Evolutionary conservation across 2,113 vertebrate genomes (phyloP).

Genomic region (Corydoras sp.): DNA sequence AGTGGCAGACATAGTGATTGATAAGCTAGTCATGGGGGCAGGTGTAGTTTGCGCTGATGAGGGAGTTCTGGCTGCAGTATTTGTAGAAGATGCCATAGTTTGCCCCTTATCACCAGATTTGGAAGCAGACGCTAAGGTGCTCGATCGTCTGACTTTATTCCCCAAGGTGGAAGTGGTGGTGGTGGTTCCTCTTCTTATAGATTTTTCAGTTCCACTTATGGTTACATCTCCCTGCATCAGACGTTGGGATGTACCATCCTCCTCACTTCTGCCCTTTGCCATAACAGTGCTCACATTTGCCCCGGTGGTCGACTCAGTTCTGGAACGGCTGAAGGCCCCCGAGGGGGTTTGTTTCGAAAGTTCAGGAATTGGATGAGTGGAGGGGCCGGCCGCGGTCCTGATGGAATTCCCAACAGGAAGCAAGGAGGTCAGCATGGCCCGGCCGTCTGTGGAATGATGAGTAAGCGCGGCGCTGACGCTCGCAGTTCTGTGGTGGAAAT

Average conservation of each 20-base stretch:
- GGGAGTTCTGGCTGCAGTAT: neutral
- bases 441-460: neutral
- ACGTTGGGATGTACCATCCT: no score
- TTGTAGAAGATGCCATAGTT: neutral
- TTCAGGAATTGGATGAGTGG: neutral
- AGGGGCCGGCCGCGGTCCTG: neutral
- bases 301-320: no score
- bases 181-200: no score
- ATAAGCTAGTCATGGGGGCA: neutral
- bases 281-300: no score
- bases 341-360: neutral
- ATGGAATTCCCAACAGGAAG: neutral
- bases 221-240: no score
- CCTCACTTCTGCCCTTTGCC: no score
- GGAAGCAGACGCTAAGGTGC: no score
- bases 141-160: no score
- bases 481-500: neutral
- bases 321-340: no score
- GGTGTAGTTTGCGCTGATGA: neutral
- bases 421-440: neutral
- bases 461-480: slow-evolving; percentile 1
- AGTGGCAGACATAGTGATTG: neutral
- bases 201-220: no score
- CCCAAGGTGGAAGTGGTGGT: no score
- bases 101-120: no score